Conservation (phyloP, 2,888 invertebrate genomes). For the Plusia festucae region DNA sequence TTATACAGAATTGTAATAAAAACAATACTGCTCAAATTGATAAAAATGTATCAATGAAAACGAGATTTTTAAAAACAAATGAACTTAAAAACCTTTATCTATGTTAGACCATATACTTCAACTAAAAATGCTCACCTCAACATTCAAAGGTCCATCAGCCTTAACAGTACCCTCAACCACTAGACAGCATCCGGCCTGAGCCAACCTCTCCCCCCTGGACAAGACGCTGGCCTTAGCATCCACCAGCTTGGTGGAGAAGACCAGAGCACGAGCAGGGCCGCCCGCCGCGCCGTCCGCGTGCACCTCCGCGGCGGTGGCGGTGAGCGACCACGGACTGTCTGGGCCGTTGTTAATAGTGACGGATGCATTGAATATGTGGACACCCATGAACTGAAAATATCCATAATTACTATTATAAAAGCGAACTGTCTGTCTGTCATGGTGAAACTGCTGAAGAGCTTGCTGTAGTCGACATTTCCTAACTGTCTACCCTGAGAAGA, state of each 20-base stretch:
- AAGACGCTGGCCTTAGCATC: constrained; percentile 91
- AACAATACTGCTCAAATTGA: too few relatives aligned
- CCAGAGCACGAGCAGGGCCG: constrained; percentile 91
- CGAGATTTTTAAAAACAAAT: too few relatives aligned
- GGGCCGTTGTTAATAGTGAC: constrained; percentile 72
- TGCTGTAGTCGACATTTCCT: too few relatives aligned
- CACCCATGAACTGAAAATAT: constrained; percentile 95
- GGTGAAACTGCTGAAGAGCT: too few relatives aligned
- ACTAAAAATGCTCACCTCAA: constrained; percentile 89
- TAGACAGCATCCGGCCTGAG: constrained; percentile 93
- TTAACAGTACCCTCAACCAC: constrained; percentile 93
- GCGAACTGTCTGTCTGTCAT: too few relatives aligned
- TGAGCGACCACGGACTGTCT: constrained; percentile 92
- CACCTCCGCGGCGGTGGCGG: constrained; percentile 92
- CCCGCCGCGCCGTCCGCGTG: constrained; percentile 93
- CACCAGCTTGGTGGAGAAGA: constrained; percentile 92
- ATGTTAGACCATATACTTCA: too few relatives aligned
- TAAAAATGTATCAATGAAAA: too few relatives aligned
- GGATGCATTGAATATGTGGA: constrained; percentile 93
- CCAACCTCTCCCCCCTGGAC: constrained; percentile 89
- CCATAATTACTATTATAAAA: too few relatives aligned
- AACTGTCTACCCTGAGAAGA: too few relatives aligned
- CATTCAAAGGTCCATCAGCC: constrained; percentile 95
- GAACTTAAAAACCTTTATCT: too few relatives aligned
- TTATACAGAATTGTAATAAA: too few relatives aligned